phyloP scores from a whole-genome alignment of 2,113 vertebrate genomes.

The Rhagologus leucostigma region DNA sequence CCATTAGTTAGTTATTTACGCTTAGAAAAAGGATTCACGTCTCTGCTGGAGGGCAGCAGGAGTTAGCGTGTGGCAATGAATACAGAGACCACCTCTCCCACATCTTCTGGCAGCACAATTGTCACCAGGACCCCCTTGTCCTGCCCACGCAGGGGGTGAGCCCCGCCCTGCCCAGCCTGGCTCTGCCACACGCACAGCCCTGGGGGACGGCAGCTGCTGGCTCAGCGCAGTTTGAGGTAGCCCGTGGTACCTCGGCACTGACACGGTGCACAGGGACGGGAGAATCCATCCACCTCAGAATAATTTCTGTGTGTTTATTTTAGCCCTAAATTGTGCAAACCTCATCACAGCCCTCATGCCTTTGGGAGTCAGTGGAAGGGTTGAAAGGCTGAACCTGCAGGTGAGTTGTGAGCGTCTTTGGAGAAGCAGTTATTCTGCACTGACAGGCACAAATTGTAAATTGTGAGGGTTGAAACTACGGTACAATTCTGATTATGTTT shows the following conservation, averaged over 20 bases:
- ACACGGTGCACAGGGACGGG: rapidly evolving
- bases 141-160: rapidly evolving
- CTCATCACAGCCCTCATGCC: not conserved
- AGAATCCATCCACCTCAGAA: rapidly evolving
- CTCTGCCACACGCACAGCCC: rapidly evolving
- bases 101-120: rapidly evolving
- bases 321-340: not conserved
- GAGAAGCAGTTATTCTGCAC: slow-evolving; percentile 14
- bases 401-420: not conserved
- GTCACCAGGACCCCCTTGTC: too few relatives aligned
- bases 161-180: not conserved
- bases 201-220: rapidly evolving
- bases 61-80: not conserved
- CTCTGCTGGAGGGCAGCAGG: not conserved
- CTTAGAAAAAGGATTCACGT: not conserved
- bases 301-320: not conserved
- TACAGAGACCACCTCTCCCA: not conserved
- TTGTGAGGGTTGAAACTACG: not conserved
- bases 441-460: not conserved
- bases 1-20: not conserved
- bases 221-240: rapidly evolving
- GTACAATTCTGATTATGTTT: not conserved
- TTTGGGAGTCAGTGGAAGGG: not conserved
- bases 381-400: not conserved
- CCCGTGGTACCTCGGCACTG: rapidly evolving